These are phyloP conservation scores for Zootoca vivipara DNA, from an alignment of 2,113 vertebrate species.

Conservation along the genomic window DNA sequence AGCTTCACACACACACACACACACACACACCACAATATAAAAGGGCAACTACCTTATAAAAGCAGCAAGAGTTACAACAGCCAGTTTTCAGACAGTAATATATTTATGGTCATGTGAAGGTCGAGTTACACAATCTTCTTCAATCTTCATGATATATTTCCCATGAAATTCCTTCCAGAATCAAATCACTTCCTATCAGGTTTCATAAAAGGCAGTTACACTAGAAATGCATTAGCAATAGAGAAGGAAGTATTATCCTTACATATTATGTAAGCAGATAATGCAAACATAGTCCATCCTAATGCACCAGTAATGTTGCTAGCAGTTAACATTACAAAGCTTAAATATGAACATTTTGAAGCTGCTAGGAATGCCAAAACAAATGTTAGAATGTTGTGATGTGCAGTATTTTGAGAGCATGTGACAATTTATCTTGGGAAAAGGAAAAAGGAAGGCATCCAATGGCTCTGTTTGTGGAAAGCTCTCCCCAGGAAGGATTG, in stretches of 20 bases:
- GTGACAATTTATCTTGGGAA: neutral
- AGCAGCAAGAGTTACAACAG: neutral
- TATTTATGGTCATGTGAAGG: neutral
- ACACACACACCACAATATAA: neutral
- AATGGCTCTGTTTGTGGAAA: too few relatives aligned
- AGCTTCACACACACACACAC: too few relatives aligned
- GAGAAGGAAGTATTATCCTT: neutral
- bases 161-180: neutral
- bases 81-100: neutral
- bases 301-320: neutral
- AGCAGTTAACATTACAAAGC: neutral
- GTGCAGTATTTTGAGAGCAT: neutral
- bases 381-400: constrained; percentile 27
- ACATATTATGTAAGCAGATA: neutral
- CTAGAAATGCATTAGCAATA: neutral
- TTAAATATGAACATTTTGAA: neutral
- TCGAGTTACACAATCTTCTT: too few relatives aligned
- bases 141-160: neutral
- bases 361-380: neutral
- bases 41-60: neutral
- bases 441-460: neutral
- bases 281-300: neutral
- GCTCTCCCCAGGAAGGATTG: too few relatives aligned
- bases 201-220: neutral
- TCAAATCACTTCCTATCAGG: neutral